phyloP scores from a whole-genome alignment of 1,140 invertebrate species.

The Drosophila leontia region DNA sequence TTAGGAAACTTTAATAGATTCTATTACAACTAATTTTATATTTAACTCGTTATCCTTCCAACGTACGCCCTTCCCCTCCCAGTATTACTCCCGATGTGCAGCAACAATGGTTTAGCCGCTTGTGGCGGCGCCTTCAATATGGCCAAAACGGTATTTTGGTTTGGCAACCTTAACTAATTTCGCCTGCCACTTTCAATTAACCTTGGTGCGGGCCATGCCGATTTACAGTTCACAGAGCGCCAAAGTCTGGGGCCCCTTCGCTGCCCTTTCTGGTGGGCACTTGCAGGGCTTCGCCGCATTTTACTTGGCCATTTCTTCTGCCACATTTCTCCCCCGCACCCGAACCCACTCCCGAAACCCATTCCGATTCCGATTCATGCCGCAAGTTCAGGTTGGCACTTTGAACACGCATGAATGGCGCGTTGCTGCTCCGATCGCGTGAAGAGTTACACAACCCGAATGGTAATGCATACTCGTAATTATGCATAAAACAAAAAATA shows the following conservation, averaged over 20 bases:
- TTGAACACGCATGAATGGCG: conserved; percentile 64
- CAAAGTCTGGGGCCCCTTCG: conserved; percentile 13
- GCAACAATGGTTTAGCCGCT: conserved; percentile 28
- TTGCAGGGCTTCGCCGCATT: conserved; percentile 59
- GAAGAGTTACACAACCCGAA: conserved; percentile 74
- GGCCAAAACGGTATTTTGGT: background rate
- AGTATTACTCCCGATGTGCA: background rate
- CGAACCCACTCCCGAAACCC: background rate
- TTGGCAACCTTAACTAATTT: conserved; percentile 39
- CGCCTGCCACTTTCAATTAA: conserved; percentile 61
- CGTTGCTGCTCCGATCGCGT: conserved; percentile 57
- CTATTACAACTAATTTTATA: no score
- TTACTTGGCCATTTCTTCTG: conserved; percentile 24
- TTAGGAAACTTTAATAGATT: no score
- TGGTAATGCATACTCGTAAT: conserved; percentile 48
- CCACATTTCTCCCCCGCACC: conserved; percentile 25
- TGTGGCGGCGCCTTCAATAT: background rate
- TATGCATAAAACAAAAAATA: conserved; percentile 48
- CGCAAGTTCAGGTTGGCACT: conserved; percentile 54
- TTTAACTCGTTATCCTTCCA: background rate
- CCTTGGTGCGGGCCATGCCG: conserved; percentile 48
- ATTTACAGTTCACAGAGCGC: conserved; percentile 59
- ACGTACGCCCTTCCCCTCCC: background rate
- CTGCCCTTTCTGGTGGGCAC: conserved; percentile 9
- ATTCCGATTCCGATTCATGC: background rate